phyloP scores from a whole-genome alignment of 2,113 vertebrate species.

The Talpa occidentalis region DNA sequence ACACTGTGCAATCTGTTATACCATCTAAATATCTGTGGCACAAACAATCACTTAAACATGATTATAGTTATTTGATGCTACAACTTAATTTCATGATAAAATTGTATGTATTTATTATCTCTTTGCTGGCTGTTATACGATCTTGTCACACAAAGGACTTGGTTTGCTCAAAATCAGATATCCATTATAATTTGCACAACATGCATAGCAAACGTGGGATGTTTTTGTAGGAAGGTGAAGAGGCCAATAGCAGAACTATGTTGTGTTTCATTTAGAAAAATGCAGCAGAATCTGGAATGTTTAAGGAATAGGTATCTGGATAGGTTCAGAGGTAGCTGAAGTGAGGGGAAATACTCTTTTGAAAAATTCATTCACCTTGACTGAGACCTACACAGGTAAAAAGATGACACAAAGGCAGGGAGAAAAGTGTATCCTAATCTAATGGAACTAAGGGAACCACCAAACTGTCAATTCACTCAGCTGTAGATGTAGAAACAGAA shows the following conservation, averaged over 20 bases:
- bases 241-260: not conserved
- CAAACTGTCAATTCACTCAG: slow-evolving; percentile 85
- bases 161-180: slow-evolving; percentile 27
- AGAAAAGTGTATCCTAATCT: slow-evolving; percentile 84
- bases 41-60: slow-evolving; percentile 67
- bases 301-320: not conserved
- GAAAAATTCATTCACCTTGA: not conserved
- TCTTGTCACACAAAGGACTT: slow-evolving; percentile 16
- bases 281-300: not conserved
- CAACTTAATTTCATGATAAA: slow-evolving; percentile 77
- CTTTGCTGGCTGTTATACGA: slow-evolving; percentile 64
- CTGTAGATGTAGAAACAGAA: slow-evolving; percentile 92
- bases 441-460: slow-evolving; percentile 78
- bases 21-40: slow-evolving; percentile 60
- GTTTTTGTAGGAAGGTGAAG: slow-evolving; percentile 46
- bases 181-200: slow-evolving; percentile 56
- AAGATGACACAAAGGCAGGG: slow-evolving; percentile 78
- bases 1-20: slow-evolving; percentile 57
- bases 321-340: not conserved
- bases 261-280: slow-evolving; percentile 9
- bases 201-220: not conserved
- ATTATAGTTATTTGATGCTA: slow-evolving; percentile 77
- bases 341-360: not conserved
- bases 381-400: slow-evolving; percentile 57
- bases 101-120: slow-evolving; percentile 59